Base-by-base conservation (phyloP, 2,888 invertebrate species). In the Choreutis nemorana region DNA sequence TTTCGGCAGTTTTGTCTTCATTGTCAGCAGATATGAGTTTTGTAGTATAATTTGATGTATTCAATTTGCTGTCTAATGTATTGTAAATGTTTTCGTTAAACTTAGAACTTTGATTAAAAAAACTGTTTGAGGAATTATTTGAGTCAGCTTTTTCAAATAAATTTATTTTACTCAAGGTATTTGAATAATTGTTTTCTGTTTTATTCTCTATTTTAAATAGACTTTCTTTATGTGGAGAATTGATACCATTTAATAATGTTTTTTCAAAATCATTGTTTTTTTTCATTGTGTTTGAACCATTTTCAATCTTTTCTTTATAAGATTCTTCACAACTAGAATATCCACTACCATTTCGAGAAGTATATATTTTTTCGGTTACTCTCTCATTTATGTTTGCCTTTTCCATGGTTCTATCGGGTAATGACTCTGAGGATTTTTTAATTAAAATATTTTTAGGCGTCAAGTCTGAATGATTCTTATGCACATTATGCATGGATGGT, bases 81-180 rank as follows among this genome's bases (percentile, higher is more conserved):
- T 24, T 28, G 24, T 16, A 31, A 35, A 33, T 40, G 36, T 55
- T 57, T n/a, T 59, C 52, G 13, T 34, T 44, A 27, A 36, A 20
- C 45, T 53, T 62, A 28, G 32, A 31, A 6, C 34, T 29, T n/a
- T n/a, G n/a, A n/a, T n/a, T n/a, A n/a, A n/a, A n/a, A n/a, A n/a
- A n/a, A 34, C 41, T 50, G 14, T 54, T 51, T 27, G 36, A 31
- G 8, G 48, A 42, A 16, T 48, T 47, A 26, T 47, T 56, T 12
- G 46, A 30, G 6, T 45, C 36, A 10, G 64, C 63, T 34, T 58
- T 68, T 52, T 77, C 73, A 40, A 75, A 73, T 13, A 73, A 35
- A 47, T 65, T 73, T 45, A 61, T 60, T 50, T 70, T 78, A 32
- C 51, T 70, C 28, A 72, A 42, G 2, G 72, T 75, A 37, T 70